These are phyloP conservation scores for Macaria notata DNA, from an alignment of 2,888 invertebrate species.

Conservation along the genomic window DNA sequence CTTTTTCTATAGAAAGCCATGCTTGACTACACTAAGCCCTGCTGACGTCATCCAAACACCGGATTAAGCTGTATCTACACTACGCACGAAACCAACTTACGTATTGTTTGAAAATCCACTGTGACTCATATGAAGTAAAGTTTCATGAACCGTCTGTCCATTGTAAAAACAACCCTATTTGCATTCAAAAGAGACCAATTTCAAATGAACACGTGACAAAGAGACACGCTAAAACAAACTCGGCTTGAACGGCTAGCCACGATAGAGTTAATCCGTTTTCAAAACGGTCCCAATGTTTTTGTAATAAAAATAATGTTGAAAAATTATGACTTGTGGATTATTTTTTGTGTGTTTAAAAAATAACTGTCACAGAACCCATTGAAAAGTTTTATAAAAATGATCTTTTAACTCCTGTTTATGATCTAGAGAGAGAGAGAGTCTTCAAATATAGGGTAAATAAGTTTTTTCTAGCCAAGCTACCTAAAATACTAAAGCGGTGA, in stretches of 20 bases:
- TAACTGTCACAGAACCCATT: too few relatives aligned
- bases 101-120: slow-evolving; percentile 19
- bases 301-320: neutral
- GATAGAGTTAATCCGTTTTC: slow-evolving; percentile 19
- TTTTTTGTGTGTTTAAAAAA: too few relatives aligned
- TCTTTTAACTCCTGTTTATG: too few relatives aligned
- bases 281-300: slow-evolving; percentile 9
- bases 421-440: too few relatives aligned
- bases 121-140: neutral
- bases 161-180: slow-evolving; percentile 2
- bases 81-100: slow-evolving; percentile 19
- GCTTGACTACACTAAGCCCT: slow-evolving; percentile 29
- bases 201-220: neutral
- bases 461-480: too few relatives aligned
- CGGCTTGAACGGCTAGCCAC: slow-evolving; percentile 6
- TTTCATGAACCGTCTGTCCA: neutral
- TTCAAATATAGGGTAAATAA: too few relatives aligned
- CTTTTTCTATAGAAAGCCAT: slow-evolving; percentile 6
- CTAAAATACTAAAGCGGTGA: too few relatives aligned
- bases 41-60: slow-evolving; percentile 35
- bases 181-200: neutral
- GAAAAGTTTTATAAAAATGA: too few relatives aligned
- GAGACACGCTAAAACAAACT: slow-evolving; percentile 11
- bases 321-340: too few relatives aligned
- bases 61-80: slow-evolving; percentile 34